Percentiles rank a stretch among this genome's conserved stretches.
Evolutionary conservation across 2,113 vertebrate species (phyloP).

Genomic region (Actinemys pallida): DNA sequence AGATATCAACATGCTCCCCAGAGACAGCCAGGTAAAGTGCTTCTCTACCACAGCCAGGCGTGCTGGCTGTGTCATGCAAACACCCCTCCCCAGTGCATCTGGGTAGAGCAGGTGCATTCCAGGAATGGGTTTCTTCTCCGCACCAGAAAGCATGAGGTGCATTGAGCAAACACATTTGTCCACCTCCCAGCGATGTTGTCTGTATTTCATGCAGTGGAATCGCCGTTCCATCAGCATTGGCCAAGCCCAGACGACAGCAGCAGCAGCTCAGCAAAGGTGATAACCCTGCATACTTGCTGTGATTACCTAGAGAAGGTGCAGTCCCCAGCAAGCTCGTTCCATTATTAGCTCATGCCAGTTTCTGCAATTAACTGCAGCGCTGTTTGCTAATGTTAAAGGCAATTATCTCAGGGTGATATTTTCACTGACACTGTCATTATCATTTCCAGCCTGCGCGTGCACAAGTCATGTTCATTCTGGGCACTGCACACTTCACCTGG

Average conservation of each 20-base stretch:
- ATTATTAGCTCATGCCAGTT: not conserved
- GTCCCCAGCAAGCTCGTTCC: not conserved
- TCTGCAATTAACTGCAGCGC: conserved; percentile 3
- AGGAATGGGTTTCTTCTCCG: not conserved
- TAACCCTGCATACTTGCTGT: not conserved
- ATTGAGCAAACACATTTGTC: not conserved
- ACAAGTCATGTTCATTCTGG: not conserved
- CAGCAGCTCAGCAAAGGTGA: not conserved
- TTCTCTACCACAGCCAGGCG: no score
- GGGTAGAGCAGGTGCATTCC: not conserved
- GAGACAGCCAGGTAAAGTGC: no score
- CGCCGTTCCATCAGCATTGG: not conserved
- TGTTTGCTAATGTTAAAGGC: not conserved
- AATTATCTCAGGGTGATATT: conserved; percentile 22
- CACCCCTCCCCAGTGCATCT: not conserved
- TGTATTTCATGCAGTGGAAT: not conserved
- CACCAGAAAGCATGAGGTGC: not conserved
- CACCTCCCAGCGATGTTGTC: not conserved
- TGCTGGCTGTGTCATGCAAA: no score
- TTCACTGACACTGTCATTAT: conserved; percentile 20
- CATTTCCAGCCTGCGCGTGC: not conserved
- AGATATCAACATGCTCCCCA: no score
- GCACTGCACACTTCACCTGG: not conserved
- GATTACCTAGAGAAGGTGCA: not conserved
- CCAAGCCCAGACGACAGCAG: not conserved